Evolutionary conservation across 2,888 invertebrate species (phyloP), one percentile per base, ranked within the genome.

Genomic region (Clepsis dumicolana): DNA sequence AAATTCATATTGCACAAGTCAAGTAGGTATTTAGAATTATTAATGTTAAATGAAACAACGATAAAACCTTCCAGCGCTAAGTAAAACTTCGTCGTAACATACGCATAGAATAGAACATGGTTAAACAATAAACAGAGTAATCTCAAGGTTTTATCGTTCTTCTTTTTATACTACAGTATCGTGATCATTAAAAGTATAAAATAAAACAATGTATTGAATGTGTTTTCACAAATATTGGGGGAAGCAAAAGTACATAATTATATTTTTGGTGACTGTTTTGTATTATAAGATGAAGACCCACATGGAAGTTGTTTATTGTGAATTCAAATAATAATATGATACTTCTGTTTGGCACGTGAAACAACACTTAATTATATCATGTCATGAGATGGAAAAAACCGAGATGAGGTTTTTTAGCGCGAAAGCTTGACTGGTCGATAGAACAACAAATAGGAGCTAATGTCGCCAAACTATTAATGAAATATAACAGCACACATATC

Each of bases 11-110:
- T 25, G 53, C 27, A 27, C 29, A 56, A 38, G 29, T 29, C 29
- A 35, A 24, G 12, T 53, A 16, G n/a, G 50, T 27, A 10, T 18
- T 54, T 27, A 35, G 14, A 54, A 50, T 59, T 12, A 52, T 41
- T 14, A 50, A 66, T 59, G 50, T 66, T 59, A 57, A 62, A 56
- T 21, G 32, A 66, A 70, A 66, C 18, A 64, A 68, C 56, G 56
- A 63, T 44, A 50, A 67, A 67, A 57, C 67, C 67, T 63, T 27
- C 27, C 18, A 50, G 57, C 25, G 59, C 25, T 25, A 12, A 21
- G 24, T 24, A 38, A 5, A 14, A 35, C 14, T 38, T 38, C 5
- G 7, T 24, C n/a, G 14, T 14, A 35, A 7, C 16, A 1, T 32
- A 5, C 0, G 25, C 5, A 7, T 21, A 41, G 1, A 4, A 41